A percentile compares a stretch with the other conserved stretches of the same genome.
phyloP scores from a whole-genome alignment of 2,888 invertebrate genomes.

The Schrankia costaestrigalis region DNA sequence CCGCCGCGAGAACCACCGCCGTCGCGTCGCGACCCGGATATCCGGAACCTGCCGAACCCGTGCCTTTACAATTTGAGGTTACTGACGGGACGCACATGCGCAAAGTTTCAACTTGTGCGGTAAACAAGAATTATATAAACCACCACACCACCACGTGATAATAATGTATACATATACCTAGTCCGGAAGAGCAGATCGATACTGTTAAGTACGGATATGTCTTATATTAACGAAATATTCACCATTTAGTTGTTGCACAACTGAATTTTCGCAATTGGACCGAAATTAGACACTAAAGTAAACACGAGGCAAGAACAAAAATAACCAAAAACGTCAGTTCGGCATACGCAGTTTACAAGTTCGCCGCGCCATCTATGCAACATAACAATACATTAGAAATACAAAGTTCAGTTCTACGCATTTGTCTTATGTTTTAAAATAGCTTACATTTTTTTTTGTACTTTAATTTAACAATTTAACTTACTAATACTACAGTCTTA shows the following conservation, averaged over 20 bases:
- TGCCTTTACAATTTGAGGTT: slow-evolving; percentile 78
- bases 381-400: slow-evolving; percentile 59
- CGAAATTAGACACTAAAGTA: slow-evolving; percentile 80
- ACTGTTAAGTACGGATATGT: slow-evolving; percentile 49
- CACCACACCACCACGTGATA: slow-evolving; percentile 81
- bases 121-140: slow-evolving; percentile 82
- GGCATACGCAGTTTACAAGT: slow-evolving; percentile 78
- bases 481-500: too few species aligned
- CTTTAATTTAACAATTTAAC: background rate
- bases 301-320: slow-evolving; percentile 81
- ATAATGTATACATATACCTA: slow-evolving; percentile 78
- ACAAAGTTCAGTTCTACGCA: slow-evolving; percentile 46
- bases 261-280: slow-evolving; percentile 71
- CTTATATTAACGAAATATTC: slow-evolving; percentile 56
- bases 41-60: slow-evolving; percentile 77
- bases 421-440: background rate
- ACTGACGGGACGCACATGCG: slow-evolving; percentile 81
- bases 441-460: background rate
- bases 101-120: slow-evolving; percentile 79
- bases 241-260: slow-evolving; percentile 68
- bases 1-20: slow-evolving; percentile 49
- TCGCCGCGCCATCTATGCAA: slow-evolving; percentile 75
- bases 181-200: slow-evolving; percentile 73
- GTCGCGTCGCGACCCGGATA: slow-evolving; percentile 72
- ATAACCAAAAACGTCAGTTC: slow-evolving; percentile 81